These are phyloP conservation scores for Tridacna crocea DNA, from an alignment of 2,888 invertebrate genomes.

Conservation along the genomic window DNA sequence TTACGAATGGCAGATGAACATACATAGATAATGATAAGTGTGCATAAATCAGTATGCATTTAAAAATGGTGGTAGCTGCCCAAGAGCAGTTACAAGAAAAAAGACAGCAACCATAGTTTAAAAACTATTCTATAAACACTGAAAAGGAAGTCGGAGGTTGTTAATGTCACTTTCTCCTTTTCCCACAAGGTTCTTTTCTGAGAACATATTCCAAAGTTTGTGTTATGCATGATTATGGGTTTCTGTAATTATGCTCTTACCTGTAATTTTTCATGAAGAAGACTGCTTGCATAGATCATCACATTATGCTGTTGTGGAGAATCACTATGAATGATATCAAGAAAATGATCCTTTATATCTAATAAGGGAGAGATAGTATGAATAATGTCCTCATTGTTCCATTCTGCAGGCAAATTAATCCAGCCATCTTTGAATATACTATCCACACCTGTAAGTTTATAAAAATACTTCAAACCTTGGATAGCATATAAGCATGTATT, in stretches of 20 bases:
- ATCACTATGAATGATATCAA: conserved; percentile 66
- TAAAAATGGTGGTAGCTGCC: no score
- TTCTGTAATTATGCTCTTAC: not conserved
- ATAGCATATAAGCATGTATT: no score
- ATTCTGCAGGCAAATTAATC: conserved; percentile 67
- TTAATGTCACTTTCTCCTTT: not conserved
- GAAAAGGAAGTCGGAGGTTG: not conserved
- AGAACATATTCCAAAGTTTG: no score
- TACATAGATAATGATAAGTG: no score
- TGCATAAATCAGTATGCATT: no score
- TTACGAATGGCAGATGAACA: no score
- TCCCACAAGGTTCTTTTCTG: not conserved
- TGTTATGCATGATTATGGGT: no score
- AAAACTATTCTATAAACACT: no score
- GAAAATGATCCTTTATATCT: conserved; percentile 73
- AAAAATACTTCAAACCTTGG: no score
- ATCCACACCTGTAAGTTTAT: conserved; percentile 44
- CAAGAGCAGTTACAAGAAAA: no score
- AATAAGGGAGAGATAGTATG: conserved; percentile 70
- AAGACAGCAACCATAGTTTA: no score
- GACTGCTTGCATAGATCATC: conserved; percentile 71
- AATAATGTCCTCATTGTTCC: conserved; percentile 70
- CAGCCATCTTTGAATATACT: conserved; percentile 76
- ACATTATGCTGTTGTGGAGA: conserved; percentile 78
- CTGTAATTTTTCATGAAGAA: conserved; percentile 62